A percentile compares a stretch with the other conserved stretches of the same genome.
These are phyloP conservation scores for Euura lappo DNA, from an alignment of 1,140 invertebrate species.

Conservation along the genomic window DNA sequence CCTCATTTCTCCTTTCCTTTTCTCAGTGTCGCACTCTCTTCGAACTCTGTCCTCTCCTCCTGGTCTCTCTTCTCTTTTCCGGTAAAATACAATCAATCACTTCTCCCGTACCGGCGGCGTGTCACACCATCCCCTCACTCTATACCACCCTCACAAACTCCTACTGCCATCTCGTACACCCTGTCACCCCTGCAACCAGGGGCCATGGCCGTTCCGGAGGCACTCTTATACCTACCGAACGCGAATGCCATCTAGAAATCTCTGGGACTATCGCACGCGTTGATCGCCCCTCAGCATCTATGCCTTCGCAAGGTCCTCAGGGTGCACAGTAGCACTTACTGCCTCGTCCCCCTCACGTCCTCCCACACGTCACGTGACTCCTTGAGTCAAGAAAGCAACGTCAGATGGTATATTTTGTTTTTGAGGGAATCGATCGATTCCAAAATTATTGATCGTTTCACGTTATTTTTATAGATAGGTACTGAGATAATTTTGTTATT, in stretches of 20 bases:
- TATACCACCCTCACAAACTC: constrained; percentile 18
- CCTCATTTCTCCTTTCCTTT: not conserved
- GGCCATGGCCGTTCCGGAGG: not conserved
- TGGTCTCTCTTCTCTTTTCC: constrained; percentile 47
- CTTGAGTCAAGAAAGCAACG: too few relatives aligned
- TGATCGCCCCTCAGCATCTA: constrained; percentile 3
- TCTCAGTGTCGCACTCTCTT: constrained; percentile 25
- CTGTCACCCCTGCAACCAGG: constrained; percentile 20
- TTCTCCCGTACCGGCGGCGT: constrained; percentile 53
- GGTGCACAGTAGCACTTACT: not conserved
- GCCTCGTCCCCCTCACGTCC: not conserved
- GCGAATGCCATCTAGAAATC: constrained; percentile 10
- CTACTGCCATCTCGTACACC: constrained; percentile 10
- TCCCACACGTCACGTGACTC: too few relatives aligned
- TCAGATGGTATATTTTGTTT: too few relatives aligned
- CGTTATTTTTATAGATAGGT: too few relatives aligned
- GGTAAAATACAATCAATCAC: constrained; percentile 61
- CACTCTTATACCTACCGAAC: not conserved
- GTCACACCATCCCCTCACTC: constrained; percentile 55
- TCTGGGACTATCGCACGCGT: constrained; percentile 9
- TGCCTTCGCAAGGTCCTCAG: not conserved
- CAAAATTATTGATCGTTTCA: too few relatives aligned
- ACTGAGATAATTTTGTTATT: too few relatives aligned
- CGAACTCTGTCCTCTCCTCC: constrained; percentile 16
- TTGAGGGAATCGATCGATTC: too few relatives aligned